These are phyloP conservation scores for Microchirus variegatus DNA, from an alignment of 2,797 vertebrate genomes.

Conservation along the genomic window DNA sequence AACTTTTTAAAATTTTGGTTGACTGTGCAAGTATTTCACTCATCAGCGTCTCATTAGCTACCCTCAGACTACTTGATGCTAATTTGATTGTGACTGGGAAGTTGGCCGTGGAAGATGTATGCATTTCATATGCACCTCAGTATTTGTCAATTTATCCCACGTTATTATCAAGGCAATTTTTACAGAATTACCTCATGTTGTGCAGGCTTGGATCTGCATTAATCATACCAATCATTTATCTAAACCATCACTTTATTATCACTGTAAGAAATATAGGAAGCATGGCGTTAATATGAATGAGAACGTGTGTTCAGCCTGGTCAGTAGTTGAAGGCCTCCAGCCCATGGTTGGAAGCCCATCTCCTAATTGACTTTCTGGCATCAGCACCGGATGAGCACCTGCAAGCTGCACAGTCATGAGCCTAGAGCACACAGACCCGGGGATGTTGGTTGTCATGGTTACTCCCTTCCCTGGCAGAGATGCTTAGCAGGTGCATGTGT, in stretches of 20 bases:
- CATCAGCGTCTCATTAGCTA: neutral
- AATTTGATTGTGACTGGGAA: neutral
- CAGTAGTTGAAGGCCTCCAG: slow-evolving; percentile 68
- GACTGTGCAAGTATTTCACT: too few species aligned
- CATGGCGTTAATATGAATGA: slow-evolving; percentile 66
- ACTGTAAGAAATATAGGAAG: slow-evolving; percentile 57
- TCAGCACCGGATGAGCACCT: slow-evolving; percentile 80
- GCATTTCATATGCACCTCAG: neutral
- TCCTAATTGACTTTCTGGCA: slow-evolving; percentile 82
- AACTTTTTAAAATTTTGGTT: too few species aligned
- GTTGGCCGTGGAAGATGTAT: neutral
- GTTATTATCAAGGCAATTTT: neutral
- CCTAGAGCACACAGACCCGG: slow-evolving; percentile 73
- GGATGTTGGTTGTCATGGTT: slow-evolving; percentile 81
- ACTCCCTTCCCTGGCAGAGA: slow-evolving; percentile 77
- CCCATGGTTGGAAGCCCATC: slow-evolving; percentile 73
- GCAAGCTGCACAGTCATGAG: slow-evolving; percentile 81
- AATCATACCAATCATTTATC: slow-evolving; percentile 55
- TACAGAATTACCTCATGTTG: neutral
- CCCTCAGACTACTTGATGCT: neutral
- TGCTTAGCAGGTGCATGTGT: slow-evolving; percentile 79
- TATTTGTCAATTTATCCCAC: neutral
- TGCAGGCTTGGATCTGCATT: slow-evolving; percentile 33
- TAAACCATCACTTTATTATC: slow-evolving; percentile 49
- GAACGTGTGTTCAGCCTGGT: slow-evolving; percentile 71